Evolutionary conservation across 2,888 invertebrate species (phyloP).

Genomic region (Glomeris marginata): DNA sequence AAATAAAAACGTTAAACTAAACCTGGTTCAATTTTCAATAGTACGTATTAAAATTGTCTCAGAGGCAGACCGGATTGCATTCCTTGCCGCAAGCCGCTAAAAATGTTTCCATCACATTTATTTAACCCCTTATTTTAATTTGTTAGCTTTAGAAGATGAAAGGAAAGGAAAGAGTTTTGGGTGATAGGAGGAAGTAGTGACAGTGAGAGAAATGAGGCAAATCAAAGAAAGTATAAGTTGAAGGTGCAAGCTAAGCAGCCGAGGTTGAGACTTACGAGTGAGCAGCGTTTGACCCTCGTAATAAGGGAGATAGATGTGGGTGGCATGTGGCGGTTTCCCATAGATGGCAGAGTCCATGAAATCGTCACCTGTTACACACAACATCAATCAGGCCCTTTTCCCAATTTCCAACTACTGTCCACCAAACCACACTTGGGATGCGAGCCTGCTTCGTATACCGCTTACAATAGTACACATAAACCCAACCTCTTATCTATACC

Average conservation of each 20-base stretch:
- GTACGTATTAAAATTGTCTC: no score
- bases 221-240: constrained; percentile 16
- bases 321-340: constrained; percentile 57
- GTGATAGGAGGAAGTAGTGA: constrained; percentile 11
- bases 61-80: no score
- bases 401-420: no score
- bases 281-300: constrained; percentile 60
- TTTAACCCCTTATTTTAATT: no score
- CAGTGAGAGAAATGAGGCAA: constrained; percentile 12
- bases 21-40: no score
- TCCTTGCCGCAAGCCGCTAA: no score
- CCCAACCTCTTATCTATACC: no score
- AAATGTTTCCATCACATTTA: no score
- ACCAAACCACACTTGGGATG: no score
- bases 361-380: constrained; percentile 30
- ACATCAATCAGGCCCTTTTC: constrained; percentile 12
- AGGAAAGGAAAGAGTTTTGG: constrained; percentile 10
- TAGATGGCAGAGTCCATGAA: constrained; percentile 43
- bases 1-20: no score
- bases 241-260: background rate
- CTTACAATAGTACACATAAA: no score
- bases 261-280: constrained; percentile 49
- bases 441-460: constrained; percentile 1
- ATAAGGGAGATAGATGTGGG: constrained; percentile 67
- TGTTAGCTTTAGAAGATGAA: constrained; percentile 7